phyloP scores from a whole-genome alignment of 2,797 vertebrate species.

The Phylloscopus collybita region DNA sequence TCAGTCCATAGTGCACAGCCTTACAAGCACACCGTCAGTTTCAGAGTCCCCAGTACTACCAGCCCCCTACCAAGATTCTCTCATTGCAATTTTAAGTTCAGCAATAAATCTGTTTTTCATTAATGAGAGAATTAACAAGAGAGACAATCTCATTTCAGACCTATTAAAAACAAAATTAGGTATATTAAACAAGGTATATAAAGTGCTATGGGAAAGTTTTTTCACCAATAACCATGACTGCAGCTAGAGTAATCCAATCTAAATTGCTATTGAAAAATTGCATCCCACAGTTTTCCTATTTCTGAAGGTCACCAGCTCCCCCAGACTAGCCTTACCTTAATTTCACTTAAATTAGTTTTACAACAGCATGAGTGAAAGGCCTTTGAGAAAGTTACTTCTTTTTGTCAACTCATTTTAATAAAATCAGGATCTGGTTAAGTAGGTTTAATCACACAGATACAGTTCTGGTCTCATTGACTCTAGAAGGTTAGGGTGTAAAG shows the following conservation, averaged over 20 bases:
- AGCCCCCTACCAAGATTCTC: neutral
- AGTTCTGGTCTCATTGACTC: neutral
- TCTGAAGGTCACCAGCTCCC: neutral
- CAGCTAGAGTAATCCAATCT: neutral
- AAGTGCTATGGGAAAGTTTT: conserved; percentile 28
- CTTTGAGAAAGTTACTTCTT: neutral
- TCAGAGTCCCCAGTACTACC: neutral
- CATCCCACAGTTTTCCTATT: neutral
- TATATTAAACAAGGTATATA: conserved; percentile 29
- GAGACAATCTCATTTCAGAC: conserved; percentile 40
- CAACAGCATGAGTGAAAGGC: neutral
- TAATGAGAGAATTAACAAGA: conserved; percentile 54
- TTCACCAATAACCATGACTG: neutral
- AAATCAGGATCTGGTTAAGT: conserved; percentile 8
- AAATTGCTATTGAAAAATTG: conserved; percentile 41
- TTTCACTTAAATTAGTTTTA: conserved; percentile 10
- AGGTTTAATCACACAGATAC: neutral
- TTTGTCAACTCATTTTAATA: neutral
- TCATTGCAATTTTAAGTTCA: conserved; percentile 11
- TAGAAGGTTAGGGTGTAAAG: neutral
- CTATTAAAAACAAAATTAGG: conserved; percentile 57
- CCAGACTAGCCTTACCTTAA: neutral
- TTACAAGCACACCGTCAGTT: neutral
- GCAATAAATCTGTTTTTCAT: conserved; percentile 49
- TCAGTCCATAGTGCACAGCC: fast-evolving